phyloP scores from a whole-genome alignment of 2,888 invertebrate genomes.

The Pristionchus entomophagus region DNA sequence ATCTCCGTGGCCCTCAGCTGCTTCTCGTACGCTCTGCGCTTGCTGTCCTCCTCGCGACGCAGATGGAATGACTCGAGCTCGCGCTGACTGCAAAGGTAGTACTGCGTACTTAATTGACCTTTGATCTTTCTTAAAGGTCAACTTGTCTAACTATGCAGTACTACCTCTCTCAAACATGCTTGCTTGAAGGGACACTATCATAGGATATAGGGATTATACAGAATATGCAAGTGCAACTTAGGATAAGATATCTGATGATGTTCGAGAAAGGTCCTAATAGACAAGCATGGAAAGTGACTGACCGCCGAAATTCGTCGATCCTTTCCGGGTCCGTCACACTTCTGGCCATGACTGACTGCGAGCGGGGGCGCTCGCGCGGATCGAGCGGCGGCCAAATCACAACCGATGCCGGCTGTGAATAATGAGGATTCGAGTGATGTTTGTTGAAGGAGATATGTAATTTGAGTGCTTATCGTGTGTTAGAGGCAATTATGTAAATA shows the following conservation, averaged over 20 bases:
- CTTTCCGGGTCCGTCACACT: conserved; percentile 68
- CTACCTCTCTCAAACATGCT: no score
- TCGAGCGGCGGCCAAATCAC: conserved; percentile 75
- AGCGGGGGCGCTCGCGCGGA: conserved; percentile 58
- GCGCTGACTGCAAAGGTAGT: conserved; percentile 60
- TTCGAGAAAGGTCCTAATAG: no score
- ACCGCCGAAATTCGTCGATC: conserved; percentile 65
- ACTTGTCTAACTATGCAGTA: no score
- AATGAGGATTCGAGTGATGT: background rate
- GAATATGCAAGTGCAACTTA: no score
- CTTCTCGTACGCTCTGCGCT: conserved; percentile 61
- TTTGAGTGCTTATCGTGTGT: no score
- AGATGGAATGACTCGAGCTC: conserved; percentile 70
- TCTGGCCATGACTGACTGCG: conserved; percentile 66
- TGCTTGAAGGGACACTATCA: no score
- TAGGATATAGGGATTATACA: no score
- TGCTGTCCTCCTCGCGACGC: conserved; percentile 62
- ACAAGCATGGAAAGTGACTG: no score
- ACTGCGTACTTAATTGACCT: background rate
- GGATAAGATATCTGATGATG: background rate
- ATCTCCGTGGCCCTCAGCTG: conserved; percentile 69
- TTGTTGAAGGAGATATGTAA: no score
- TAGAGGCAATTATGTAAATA: background rate
- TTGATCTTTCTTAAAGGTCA: no score
- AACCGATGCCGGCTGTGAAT: conserved; percentile 55